A percentile compares a stretch with the other conserved stretches of the same genome.
These are phyloP conservation scores for Procambarus virginalis DNA, from an alignment of 1,140 invertebrate species.

Conservation along the genomic window DNA sequence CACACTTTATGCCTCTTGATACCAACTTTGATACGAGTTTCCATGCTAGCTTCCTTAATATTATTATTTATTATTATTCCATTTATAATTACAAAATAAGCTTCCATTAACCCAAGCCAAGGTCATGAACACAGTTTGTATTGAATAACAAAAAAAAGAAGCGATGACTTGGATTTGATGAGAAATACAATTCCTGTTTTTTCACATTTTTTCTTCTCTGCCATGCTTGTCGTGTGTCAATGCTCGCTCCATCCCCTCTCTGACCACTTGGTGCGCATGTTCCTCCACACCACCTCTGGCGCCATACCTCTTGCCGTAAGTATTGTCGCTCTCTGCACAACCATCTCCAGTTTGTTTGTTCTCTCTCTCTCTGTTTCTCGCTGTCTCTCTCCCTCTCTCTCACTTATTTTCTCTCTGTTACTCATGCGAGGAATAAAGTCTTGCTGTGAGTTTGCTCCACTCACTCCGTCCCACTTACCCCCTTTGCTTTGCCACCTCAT, in stretches of 20 bases:
- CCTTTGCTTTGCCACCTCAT: too few species aligned
- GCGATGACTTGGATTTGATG: constrained; percentile 43
- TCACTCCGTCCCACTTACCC: too few species aligned
- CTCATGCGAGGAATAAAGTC: neutral
- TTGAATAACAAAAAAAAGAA: constrained; percentile 36
- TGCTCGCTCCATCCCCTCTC: constrained; percentile 45
- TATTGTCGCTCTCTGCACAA: constrained; percentile 44
- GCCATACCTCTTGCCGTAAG: constrained; percentile 47
- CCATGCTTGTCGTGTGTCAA: constrained; percentile 54
- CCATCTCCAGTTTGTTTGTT: constrained; percentile 20
- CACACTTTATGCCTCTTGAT: neutral
- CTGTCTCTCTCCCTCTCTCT: constrained; percentile 7
- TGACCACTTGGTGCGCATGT: constrained; percentile 47
- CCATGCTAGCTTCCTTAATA: constrained; percentile 6
- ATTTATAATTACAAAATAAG: constrained; percentile 5
- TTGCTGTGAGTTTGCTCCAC: too few species aligned
- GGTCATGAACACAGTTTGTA: constrained; percentile 14
- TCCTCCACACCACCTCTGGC: constrained; percentile 30
- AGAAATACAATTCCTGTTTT: constrained; percentile 47
- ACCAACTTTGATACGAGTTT: neutral
- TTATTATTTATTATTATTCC: constrained; percentile 35
- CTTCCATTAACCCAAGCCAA: constrained; percentile 6
- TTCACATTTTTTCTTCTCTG: constrained; percentile 58
- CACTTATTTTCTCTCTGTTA: neutral
- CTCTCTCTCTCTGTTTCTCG: too few species aligned